Base-by-base conservation (phyloP, 2,113 vertebrate genomes). In the Engystomops pustulosus region DNA sequence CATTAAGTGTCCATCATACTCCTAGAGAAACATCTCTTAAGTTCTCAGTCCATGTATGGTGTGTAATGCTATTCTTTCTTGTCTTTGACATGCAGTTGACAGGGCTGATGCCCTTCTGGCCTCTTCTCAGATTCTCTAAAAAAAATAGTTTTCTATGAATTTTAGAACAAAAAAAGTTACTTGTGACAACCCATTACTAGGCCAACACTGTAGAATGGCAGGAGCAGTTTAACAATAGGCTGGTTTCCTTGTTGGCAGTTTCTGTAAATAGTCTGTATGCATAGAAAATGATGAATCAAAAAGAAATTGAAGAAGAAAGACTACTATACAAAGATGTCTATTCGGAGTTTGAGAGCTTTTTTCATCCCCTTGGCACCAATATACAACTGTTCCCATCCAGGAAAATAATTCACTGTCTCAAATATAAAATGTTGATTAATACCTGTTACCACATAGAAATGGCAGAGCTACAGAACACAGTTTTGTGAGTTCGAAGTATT, bases 251-350 rank as follows among this genome's bases (percentile, higher is more conserved):
- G 38, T 51, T 55, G 38, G 23, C 36, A 45, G 10, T 60, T 69
- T 18, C 38, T 74, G 17, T 81, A 55, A 60, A 62, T 18, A 74
- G 51, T 72, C 27, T 82, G 32, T 58, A 45, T 82, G 34, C 80
- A 72, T 82, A 83, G 51, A 83, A 83, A 72, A 72, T 72, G 38
- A 27, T 45, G 3, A 72, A 72, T 72, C 2, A 72, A 72, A 72
- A 47, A 15, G 15, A 58, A 18, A 55, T 38, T 2, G n/a, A 58
- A 58, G 6, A 44, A 15, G 15, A 53, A 53, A 36, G 0, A 18
- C 17, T 14, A 65, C n/a, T 23, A 38, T 60, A 34, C 25, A 75
- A 79, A 79, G 25, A 8, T 6, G 8, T 79, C 74, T 58, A 45
- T 44, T 9, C 41, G 38, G 20, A 62, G 25, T n/a, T 30, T 17